phyloP scores from a whole-genome alignment of 1,140 invertebrate species.

The Diachasmimorpha longicaudata region DNA sequence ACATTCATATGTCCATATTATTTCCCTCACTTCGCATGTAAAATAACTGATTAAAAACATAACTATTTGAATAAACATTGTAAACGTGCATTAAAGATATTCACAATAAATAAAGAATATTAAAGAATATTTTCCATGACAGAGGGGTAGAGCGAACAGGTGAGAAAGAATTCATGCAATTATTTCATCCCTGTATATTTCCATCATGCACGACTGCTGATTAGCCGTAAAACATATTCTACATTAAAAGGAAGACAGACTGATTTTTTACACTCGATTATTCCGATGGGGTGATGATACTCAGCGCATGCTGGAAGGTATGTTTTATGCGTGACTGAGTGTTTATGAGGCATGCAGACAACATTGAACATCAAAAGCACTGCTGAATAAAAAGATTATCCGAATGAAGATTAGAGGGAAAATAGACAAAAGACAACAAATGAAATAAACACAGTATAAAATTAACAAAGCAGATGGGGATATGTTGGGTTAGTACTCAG shows the following conservation, averaged over 20 bases:
- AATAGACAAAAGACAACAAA: conserved; percentile 3
- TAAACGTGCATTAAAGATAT: neutral
- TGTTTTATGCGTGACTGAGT: conserved; percentile 12
- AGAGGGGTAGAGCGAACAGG: conserved; percentile 7
- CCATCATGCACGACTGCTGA: neutral
- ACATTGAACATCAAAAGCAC: conserved; percentile 47
- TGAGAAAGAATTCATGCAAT: conserved; percentile 11
- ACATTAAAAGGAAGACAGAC: conserved; percentile 1
- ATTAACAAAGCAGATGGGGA: conserved; percentile 14
- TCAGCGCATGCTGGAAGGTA: conserved; percentile 11
- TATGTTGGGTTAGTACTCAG: conserved; percentile 32
- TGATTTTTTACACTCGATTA: conserved; percentile 2
- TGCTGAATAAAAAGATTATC: conserved; percentile 26
- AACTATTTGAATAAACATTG: neutral
- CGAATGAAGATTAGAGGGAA: conserved; percentile 18
- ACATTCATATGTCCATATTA: too few relatives aligned
- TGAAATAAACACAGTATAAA: conserved; percentile 18
- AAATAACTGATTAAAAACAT: neutral
- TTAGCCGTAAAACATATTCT: neutral
- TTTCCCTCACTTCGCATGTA: too few relatives aligned
- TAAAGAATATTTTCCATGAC: neutral
- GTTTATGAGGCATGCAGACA: conserved; percentile 43
- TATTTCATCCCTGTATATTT: neutral
- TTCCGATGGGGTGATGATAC: neutral
- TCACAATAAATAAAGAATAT: neutral